Evolutionary conservation across 2,797 vertebrate species (phyloP).

Genomic region (Meriones psammophilus): DNA sequence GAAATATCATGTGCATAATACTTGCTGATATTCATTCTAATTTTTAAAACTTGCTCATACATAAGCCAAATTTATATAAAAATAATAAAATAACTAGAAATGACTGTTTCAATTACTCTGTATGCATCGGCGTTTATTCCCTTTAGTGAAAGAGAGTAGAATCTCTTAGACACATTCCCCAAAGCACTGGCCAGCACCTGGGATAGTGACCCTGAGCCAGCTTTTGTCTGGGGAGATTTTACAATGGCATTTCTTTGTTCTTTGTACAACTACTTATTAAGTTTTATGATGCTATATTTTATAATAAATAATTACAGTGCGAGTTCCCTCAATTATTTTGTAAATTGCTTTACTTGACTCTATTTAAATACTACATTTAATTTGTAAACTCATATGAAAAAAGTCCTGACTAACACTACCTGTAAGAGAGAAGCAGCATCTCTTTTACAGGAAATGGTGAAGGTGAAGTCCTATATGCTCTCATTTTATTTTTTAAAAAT

Average conservation of each 20-base stretch:
- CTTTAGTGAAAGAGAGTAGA: not conserved
- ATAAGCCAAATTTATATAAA: not conserved
- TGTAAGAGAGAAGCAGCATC: conserved; percentile 34
- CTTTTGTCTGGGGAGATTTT: not conserved
- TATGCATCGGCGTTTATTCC: not conserved
- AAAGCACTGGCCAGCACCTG: not conserved
- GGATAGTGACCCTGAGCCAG: not conserved
- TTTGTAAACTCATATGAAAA: not conserved
- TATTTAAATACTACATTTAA: conserved; percentile 52
- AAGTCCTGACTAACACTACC: not conserved
- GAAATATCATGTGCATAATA: not conserved
- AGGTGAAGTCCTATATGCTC: conserved; percentile 58
- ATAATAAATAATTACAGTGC: not conserved
- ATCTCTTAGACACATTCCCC: not conserved
- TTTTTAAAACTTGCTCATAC: not conserved
- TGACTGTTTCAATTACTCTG: not conserved
- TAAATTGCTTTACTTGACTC: not conserved
- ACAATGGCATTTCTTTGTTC: not conserved
- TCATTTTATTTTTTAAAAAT: conserved; percentile 60
- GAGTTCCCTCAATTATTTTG: not conserved
- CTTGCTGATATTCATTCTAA: not conserved
- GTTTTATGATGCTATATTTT: not conserved
- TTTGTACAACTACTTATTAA: conserved; percentile 12
- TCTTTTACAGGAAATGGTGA: not conserved
- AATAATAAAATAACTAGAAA: not conserved